phyloP scores from a whole-genome alignment of 1,140 invertebrate species.

The Drosophila littoralis region DNA sequence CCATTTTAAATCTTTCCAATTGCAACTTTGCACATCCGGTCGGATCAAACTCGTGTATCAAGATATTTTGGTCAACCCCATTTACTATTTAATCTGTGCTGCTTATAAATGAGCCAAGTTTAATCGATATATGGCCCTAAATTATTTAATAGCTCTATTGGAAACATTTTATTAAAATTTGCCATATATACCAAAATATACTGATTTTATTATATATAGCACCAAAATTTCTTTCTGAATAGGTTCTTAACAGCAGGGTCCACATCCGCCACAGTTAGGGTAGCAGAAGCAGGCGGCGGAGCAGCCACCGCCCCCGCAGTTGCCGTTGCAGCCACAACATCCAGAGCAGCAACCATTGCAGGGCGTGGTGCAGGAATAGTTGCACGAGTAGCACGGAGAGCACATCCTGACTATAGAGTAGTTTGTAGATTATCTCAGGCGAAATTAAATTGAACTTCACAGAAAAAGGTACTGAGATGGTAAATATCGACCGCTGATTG shows the following conservation, averaged over 20 bases:
- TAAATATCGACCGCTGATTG: neutral
- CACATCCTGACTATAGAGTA: neutral
- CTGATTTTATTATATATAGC: neutral
- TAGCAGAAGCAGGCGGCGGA: neutral
- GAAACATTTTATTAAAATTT: no score
- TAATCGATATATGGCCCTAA: no score
- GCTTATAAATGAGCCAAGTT: no score
- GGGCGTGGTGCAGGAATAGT: conserved; percentile 7
- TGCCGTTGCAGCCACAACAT: conserved; percentile 12
- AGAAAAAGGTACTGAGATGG: neutral
- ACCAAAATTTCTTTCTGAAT: neutral
- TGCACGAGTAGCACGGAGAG: conserved; percentile 10
- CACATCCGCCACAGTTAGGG: conserved; percentile 1
- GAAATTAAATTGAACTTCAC: neutral
- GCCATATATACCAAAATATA: no score
- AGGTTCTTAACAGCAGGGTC: conserved; percentile 3
- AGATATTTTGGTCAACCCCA: no score
- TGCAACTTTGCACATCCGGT: no score
- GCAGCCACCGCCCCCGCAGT: conserved; percentile 2
- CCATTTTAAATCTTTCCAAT: no score
- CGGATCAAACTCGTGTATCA: no score
- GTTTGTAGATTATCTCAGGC: neutral
- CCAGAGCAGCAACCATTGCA: conserved; percentile 12
- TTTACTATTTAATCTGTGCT: no score
- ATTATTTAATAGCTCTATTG: no score